These are phyloP conservation scores for Gavia stellata DNA, from an alignment of 2,113 vertebrate genomes.

Conservation along the genomic window DNA sequence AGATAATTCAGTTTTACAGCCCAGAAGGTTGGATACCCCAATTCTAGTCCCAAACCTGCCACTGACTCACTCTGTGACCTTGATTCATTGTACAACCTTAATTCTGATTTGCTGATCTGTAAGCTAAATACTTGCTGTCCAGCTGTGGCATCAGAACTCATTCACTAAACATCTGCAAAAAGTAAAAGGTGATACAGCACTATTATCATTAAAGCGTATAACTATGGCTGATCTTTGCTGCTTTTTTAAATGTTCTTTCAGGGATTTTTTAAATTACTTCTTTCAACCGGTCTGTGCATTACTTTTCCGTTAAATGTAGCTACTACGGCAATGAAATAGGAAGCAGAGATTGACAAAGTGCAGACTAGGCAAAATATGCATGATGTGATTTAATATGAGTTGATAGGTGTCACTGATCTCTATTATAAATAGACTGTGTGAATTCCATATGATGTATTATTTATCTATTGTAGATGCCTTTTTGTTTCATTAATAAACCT, in stretches of 20 bases:
- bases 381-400: slow-evolving; percentile 69
- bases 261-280: neutral
- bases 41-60: neutral
- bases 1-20: neutral
- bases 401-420: slow-evolving; percentile 75
- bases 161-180: neutral
- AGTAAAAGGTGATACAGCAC: neutral
- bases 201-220: rapidly evolving
- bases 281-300: neutral
- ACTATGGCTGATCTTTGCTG: neutral
- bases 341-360: slow-evolving; percentile 70
- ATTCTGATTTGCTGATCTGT: neutral
- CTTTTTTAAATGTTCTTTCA: neutral
- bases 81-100: neutral
- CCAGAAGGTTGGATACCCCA: neutral
- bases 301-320: slow-evolving; percentile 9
- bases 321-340: slow-evolving; percentile 18
- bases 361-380: slow-evolving; percentile 62
- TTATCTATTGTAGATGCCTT: slow-evolving; percentile 70
- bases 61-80: neutral
- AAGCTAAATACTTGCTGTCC: neutral
- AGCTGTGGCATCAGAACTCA: neutral
- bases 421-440: slow-evolving; percentile 63
- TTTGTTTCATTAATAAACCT: slow-evolving; percentile 77
- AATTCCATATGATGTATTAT: slow-evolving; percentile 75